Percentiles rank a stretch among this genome's conserved stretches.
Evolutionary conservation across 2,888 invertebrate genomes (phyloP).

Genomic region (Frankliniella fusca): DNA sequence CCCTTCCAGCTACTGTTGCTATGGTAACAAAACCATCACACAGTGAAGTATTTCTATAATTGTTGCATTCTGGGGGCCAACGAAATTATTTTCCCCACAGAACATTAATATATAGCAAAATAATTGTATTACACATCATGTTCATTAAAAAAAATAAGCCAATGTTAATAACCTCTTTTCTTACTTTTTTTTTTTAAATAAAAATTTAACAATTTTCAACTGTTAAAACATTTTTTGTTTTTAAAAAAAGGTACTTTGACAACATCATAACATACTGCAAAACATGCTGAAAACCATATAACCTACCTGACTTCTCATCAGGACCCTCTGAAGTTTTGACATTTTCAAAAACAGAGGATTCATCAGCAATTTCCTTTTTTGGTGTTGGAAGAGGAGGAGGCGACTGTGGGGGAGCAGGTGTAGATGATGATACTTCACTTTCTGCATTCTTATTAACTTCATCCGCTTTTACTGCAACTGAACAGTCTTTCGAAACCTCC

Average conservation of each 20-base stretch:
- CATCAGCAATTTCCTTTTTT: neutral
- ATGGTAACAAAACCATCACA: constrained; percentile 1
- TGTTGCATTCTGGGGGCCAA: neutral
- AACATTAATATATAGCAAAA: neutral
- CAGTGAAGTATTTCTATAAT: neutral
- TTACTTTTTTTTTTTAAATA: neutral
- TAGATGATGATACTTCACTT: constrained; percentile 29
- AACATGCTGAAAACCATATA: no score
- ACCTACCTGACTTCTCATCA: constrained; percentile 21
- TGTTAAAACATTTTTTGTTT: no score
- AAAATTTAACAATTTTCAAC: neutral
- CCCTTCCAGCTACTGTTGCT: neutral
- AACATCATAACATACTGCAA: no score
- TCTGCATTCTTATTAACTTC: constrained; percentile 35
- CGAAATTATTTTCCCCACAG: neutral
- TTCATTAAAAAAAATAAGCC: neutral
- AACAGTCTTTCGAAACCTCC: constrained; percentile 44
- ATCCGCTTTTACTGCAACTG: constrained; percentile 39
- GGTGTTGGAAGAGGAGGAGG: constrained; percentile 30
- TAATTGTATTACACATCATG: neutral
- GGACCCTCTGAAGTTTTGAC: neutral
- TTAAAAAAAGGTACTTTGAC: no score
- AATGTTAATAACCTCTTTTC: neutral
- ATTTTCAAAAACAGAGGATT: neutral
- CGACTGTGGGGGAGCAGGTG: constrained; percentile 37